These are phyloP conservation scores for Tridacna crocea DNA, from an alignment of 2,888 invertebrate species.

Conservation along the genomic window DNA sequence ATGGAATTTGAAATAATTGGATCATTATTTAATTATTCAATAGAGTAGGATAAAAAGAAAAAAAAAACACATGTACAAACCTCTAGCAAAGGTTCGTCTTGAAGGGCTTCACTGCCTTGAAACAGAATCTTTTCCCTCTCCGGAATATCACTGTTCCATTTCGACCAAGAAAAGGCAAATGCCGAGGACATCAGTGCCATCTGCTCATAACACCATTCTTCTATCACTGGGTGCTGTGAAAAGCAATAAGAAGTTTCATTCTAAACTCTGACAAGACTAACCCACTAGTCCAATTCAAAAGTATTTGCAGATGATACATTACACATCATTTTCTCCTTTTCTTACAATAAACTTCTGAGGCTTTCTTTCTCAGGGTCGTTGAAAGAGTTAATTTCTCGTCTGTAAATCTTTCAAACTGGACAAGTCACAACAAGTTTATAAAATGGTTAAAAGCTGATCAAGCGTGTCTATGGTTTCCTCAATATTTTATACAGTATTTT, in stretches of 20 bases:
- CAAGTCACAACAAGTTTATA: not conserved
- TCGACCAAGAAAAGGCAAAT: constrained; percentile 83
- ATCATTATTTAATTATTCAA: too few relatives aligned
- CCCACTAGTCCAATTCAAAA: not conserved
- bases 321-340: not conserved
- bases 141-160: constrained; percentile 81
- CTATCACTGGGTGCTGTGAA: constrained; percentile 79
- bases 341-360: too few relatives aligned
- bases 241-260: not conserved
- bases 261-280: too few relatives aligned
- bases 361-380: too few relatives aligned
- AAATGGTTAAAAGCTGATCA: too few relatives aligned
- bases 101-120: constrained; percentile 79
- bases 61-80: constrained; percentile 65
- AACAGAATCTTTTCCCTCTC: constrained; percentile 77
- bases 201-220: constrained; percentile 82
- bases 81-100: constrained; percentile 81
- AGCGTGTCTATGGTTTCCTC: too few relatives aligned
- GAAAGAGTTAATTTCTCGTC: not conserved
- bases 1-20: too few relatives aligned
- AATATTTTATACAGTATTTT: too few relatives aligned
- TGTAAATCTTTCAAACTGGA: not conserved
- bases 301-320: too few relatives aligned
- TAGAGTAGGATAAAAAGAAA: too few relatives aligned
- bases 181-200: constrained; percentile 82